Evolutionary conservation across 2,797 vertebrate genomes (phyloP).

Genomic region (Loris lydekkerianus): DNA sequence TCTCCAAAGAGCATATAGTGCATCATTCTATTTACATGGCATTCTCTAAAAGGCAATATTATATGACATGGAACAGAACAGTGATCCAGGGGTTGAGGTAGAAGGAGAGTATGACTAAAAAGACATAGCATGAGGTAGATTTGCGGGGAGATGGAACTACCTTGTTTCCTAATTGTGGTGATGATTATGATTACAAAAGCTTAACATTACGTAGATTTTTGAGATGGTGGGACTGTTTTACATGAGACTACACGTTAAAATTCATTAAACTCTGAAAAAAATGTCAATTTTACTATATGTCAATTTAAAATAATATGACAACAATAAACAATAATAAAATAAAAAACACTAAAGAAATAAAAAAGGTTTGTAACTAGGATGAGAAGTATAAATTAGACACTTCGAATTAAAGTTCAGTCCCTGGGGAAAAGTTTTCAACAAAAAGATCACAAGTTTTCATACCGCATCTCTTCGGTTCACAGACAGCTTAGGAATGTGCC

Average conservation of each 20-base stretch:
- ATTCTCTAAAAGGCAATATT: not conserved
- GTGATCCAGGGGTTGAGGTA: not conserved
- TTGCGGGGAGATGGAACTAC: not conserved
- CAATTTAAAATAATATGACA: not conserved
- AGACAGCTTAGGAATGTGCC: not conserved
- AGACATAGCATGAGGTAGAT: not conserved
- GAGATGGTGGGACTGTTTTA: too few relatives aligned
- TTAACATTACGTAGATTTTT: too few relatives aligned
- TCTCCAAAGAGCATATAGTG: not conserved
- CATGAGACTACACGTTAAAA: not conserved
- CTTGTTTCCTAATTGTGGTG: not conserved
- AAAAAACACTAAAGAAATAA: not conserved
- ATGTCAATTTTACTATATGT: not conserved
- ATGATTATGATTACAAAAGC: not conserved
- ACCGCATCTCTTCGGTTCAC: not conserved
- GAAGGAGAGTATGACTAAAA: not conserved
- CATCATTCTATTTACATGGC: not conserved
- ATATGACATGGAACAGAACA: not conserved
- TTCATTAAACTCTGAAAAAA: not conserved
- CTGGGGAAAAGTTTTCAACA: not conserved
- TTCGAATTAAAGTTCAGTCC: not conserved
- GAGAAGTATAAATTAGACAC: not conserved
- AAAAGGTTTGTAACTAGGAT: not conserved
- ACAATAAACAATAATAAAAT: not conserved
- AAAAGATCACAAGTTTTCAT: not conserved